Conservation (phyloP, 2,888 invertebrate genomes). For the Rotaria macrura region DNA sequence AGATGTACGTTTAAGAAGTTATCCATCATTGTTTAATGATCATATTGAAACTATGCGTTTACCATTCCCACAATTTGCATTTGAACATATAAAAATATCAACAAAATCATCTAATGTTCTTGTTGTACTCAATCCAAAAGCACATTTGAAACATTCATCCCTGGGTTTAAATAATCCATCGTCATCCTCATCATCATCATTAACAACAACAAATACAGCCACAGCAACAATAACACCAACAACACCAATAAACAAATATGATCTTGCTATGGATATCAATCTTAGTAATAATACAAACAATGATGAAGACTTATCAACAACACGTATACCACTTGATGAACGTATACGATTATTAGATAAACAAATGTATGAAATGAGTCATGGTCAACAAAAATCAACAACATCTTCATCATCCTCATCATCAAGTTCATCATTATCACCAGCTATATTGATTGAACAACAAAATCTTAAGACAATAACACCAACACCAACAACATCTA, state of each 20-base stretch:
- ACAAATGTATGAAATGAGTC: constrained; percentile 16
- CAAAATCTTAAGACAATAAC: not conserved
- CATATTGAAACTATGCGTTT: not conserved
- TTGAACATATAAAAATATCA: not conserved
- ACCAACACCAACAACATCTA: not conserved
- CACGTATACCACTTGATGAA: constrained; percentile 15
- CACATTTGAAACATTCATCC: constrained; percentile 15
- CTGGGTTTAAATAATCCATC: not conserved
- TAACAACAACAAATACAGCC: not conserved
- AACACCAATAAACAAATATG: not conserved
- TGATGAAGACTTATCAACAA: not conserved
- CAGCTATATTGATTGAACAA: not conserved
- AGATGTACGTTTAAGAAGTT: not conserved
- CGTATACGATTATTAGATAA: constrained; percentile 12
- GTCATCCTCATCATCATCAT: not conserved
- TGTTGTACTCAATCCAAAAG: constrained; percentile 9
- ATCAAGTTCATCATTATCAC: constrained; percentile 4
- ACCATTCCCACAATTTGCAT: constrained; percentile 19
- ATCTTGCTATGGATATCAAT: not conserved
- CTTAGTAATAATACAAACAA: not conserved
- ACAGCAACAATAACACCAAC: no score
- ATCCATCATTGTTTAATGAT: not conserved
- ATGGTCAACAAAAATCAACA: not conserved
- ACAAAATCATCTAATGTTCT: constrained; percentile 8
- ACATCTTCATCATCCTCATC: constrained; percentile 8